These are phyloP conservation scores for Cydia amplana DNA, from an alignment of 1,140 invertebrate genomes.

Conservation along the genomic window DNA sequence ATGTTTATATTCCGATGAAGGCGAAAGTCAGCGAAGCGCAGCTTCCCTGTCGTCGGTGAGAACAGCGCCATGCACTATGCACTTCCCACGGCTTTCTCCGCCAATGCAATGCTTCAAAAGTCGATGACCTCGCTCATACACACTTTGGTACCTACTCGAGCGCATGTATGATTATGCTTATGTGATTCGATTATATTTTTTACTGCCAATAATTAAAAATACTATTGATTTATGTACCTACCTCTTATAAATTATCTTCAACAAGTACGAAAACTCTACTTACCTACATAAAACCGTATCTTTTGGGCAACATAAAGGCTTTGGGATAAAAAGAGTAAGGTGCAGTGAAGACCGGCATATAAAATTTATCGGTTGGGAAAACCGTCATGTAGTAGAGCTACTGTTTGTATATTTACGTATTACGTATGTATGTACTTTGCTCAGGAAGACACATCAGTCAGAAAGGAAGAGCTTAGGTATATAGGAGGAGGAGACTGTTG, in stretches of 20 bases:
- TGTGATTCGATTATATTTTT: background rate
- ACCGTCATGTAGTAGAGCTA: too few species aligned
- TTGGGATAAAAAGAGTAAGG: too few species aligned
- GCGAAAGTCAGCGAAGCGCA: slow-evolving; percentile 23
- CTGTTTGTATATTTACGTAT: too few species aligned
- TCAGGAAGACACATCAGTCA: too few species aligned
- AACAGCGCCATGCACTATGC: slow-evolving; percentile 27
- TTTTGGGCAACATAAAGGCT: too few species aligned
- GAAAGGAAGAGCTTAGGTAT: too few species aligned
- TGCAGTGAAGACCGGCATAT: too few species aligned
- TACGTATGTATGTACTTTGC: too few species aligned
- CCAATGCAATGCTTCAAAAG: slow-evolving; percentile 17
- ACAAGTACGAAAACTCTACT: too few species aligned
- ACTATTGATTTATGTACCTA: background rate
- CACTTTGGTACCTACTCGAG: slow-evolving; percentile 23
- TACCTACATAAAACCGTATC: too few species aligned
- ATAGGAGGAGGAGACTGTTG: too few species aligned
- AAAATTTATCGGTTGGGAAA: too few species aligned
- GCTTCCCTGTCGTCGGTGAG: background rate
- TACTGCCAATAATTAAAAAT: background rate
- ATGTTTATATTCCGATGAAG: background rate
- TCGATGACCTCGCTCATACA: slow-evolving; percentile 14
- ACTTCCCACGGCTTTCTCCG: slow-evolving; percentile 29
- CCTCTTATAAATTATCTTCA: background rate
- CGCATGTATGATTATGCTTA: background rate